Conservation (phyloP, 2,113 vertebrate genomes). For the Dromas ardeola region DNA sequence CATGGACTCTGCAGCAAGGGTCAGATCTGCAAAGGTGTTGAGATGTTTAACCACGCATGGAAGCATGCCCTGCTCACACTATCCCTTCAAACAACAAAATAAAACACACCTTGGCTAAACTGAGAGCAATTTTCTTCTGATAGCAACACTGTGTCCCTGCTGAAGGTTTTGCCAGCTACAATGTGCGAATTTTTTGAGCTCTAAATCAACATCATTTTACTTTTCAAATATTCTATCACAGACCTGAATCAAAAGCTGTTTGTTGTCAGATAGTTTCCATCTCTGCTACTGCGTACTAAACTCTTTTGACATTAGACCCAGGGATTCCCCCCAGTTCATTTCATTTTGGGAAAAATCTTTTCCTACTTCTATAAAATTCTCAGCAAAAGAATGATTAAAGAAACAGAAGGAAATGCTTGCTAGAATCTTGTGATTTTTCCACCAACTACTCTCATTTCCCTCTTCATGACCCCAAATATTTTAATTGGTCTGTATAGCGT, state of each 20-base stretch:
- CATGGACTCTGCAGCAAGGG: background rate
- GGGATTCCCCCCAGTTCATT: background rate
- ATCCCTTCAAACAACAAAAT: background rate
- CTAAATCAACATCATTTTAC: background rate
- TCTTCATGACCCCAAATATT: conserved; percentile 1
- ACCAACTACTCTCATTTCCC: conserved; percentile 8
- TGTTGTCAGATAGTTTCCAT: background rate
- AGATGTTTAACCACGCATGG: background rate
- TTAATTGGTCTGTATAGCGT: background rate
- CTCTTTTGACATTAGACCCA: background rate
- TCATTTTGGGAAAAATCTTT: background rate
- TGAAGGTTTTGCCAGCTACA: background rate
- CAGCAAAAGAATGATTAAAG: conserved; percentile 8
- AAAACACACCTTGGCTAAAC: background rate
- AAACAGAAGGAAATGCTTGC: conserved; percentile 25
- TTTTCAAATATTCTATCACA: background rate
- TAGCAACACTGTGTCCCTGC: background rate
- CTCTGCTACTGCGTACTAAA: background rate
- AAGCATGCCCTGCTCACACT: background rate
- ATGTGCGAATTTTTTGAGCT: background rate
- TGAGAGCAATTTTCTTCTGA: background rate
- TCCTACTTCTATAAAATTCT: background rate
- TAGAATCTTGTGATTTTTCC: conserved; percentile 16
- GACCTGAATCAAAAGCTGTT: background rate
- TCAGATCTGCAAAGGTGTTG: conserved; percentile 22